Evolutionary conservation across 2,888 invertebrate species (phyloP), one percentile per base, ranked within the genome.

Genomic region (Hololepta plana): DNA sequence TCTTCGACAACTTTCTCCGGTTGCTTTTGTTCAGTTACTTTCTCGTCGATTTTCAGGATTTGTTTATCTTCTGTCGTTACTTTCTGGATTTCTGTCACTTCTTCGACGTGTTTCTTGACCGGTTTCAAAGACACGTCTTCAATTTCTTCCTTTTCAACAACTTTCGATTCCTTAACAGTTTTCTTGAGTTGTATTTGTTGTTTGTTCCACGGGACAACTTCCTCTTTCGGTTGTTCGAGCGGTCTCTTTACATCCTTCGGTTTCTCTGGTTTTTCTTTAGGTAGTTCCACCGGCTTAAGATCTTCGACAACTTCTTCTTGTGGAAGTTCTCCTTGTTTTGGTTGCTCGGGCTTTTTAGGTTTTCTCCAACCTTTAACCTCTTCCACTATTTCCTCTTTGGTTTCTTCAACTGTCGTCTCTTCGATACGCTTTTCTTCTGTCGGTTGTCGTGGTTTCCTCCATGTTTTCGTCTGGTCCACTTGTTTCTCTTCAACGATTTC

Each of bases 111-210:
- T 2, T 21, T 13, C 23, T 10, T 28, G 17, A 24, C 31, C 23
- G 36, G 32, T 22, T 35, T 63, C 24, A 67, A 43, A 39, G 59
- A 8, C n/a, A 69, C 58, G 20, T 44, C 38, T 33, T 55, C 53
- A 4, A 52, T 16, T 5, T 34, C 42, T 37, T 57, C 54, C 30
- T 50, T 53, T 2, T 38, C 34, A 8, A 42, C 34, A 4, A 45
- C 44, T 24, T 32, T 39, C 12, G 39, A 44, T 28, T 43, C 55
- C 24, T 55, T 53, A 37, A 64, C 67, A 0, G 68, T 60, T 4
- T 67, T 67, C 34, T 62, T 29, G 33, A 68, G 44, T 40, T 60
- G 57, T 7, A 68, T 58, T 21, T 33, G 33, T 19, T 32, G 26
- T 20, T 30, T 26, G 38, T 37, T 45, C 42, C 10, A 42, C 32